Conservation (phyloP, 2,797 vertebrate species). For the Pterois miles region DNA sequence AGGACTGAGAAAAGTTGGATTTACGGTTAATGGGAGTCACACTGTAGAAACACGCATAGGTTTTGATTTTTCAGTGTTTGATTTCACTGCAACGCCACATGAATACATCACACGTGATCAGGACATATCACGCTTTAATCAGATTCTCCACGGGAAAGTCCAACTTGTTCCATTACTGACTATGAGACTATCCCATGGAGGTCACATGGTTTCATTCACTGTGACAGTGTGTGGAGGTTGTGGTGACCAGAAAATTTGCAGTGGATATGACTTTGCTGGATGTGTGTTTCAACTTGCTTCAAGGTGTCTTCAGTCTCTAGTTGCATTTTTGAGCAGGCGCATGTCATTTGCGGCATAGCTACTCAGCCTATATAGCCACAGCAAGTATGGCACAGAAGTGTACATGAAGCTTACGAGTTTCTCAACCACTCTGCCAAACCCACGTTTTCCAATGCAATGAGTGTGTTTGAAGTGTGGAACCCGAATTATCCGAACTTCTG, state of each 20-base stretch:
- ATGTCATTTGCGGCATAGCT: background rate
- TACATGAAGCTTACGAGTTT: background rate
- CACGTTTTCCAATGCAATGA: background rate
- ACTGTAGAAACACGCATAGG: no score
- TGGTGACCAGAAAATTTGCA: background rate
- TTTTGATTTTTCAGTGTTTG: background rate
- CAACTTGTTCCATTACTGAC: background rate
- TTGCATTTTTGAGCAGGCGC: background rate
- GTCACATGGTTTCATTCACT: background rate
- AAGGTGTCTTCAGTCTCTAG: background rate
- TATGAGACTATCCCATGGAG: background rate
- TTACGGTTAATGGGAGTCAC: background rate
- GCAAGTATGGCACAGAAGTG: background rate
- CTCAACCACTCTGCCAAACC: background rate
- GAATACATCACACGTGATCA: background rate
- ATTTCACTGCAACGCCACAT: background rate
- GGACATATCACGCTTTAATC: background rate
- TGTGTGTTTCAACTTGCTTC: background rate
- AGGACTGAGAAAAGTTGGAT: background rate
- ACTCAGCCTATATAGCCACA: background rate
- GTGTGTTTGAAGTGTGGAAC: background rate
- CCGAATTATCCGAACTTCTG: background rate
- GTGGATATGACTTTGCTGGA: background rate
- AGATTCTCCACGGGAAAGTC: background rate
- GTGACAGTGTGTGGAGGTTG: no score